Conservation (phyloP, 2,113 vertebrate species). For the Tapirus terrestris region DNA sequence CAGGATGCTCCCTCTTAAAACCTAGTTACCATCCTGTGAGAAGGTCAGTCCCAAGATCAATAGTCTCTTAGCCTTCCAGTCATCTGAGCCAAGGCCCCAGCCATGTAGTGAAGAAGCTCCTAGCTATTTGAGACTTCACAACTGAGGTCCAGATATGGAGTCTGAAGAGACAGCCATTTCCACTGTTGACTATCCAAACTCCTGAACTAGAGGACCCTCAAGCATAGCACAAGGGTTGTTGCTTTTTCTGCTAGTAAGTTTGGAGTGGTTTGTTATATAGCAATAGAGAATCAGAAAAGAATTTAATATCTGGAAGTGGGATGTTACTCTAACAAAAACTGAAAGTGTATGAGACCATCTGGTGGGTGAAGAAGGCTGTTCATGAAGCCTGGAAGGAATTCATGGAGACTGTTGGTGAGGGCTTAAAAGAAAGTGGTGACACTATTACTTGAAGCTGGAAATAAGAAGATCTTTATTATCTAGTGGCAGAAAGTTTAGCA, state of each 20-base stretch:
- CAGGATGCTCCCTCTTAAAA: neutral
- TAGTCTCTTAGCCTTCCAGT: neutral
- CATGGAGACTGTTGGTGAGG: neutral
- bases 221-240: neutral
- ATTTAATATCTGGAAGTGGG: neutral
- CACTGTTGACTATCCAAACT: neutral
- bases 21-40: neutral
- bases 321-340: neutral
- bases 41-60: neutral
- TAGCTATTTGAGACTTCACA: neutral
- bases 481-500: slow-evolving; percentile 26
- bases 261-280: neutral
- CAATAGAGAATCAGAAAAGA: neutral
- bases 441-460: neutral
- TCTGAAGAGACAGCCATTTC: neutral
- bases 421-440: neutral
- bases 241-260: neutral
- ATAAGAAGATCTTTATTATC: slow-evolving; percentile 12
- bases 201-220: neutral
- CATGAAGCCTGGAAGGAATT: neutral
- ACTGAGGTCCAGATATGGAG: neutral
- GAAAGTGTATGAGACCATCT: neutral
- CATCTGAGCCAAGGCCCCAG: neutral
- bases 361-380: neutral
- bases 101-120: neutral